These are phyloP conservation scores for Lethrus apterus DNA, from an alignment of 1,140 invertebrate species.

Conservation along the genomic window DNA sequence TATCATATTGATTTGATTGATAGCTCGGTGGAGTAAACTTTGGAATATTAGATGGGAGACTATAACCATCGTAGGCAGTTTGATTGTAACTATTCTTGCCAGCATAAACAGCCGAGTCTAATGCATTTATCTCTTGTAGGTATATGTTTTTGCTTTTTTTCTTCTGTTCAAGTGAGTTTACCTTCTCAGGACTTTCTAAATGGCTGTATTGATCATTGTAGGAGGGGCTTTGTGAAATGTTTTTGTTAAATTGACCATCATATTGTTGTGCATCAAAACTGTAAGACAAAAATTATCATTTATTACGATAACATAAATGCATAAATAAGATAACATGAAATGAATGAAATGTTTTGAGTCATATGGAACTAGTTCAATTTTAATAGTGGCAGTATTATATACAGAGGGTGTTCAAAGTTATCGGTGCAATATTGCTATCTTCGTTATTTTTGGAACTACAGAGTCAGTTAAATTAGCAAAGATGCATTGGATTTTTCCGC, in stretches of 20 bases:
- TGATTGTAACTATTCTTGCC: slow-evolving; percentile 29
- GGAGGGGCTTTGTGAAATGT: slow-evolving; percentile 16
- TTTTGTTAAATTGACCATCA: slow-evolving; percentile 13
- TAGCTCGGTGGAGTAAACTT: neutral
- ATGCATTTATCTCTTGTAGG: slow-evolving; percentile 26
- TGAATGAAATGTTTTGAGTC: no score
- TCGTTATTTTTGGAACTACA: no score
- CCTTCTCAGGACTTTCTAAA: slow-evolving; percentile 37
- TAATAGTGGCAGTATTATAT: no score
- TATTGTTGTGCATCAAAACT: slow-evolving; percentile 18
- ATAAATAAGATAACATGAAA: neutral
- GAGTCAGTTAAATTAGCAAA: no score
- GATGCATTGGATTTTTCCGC: no score
- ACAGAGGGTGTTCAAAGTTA: no score
- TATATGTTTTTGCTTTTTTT: slow-evolving; percentile 23
- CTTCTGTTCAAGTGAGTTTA: slow-evolving; percentile 33
- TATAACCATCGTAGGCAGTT: slow-evolving; percentile 15
- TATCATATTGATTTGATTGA: no score
- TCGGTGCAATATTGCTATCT: no score
- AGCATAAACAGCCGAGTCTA: slow-evolving; percentile 32
- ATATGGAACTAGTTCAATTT: no score
- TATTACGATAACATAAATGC: neutral
- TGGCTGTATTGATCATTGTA: slow-evolving; percentile 35
- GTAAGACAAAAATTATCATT: slow-evolving; percentile 1
- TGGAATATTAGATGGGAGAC: neutral